phyloP scores from a whole-genome alignment of 1,140 invertebrate species.

The Portunus trituberculatus region DNA sequence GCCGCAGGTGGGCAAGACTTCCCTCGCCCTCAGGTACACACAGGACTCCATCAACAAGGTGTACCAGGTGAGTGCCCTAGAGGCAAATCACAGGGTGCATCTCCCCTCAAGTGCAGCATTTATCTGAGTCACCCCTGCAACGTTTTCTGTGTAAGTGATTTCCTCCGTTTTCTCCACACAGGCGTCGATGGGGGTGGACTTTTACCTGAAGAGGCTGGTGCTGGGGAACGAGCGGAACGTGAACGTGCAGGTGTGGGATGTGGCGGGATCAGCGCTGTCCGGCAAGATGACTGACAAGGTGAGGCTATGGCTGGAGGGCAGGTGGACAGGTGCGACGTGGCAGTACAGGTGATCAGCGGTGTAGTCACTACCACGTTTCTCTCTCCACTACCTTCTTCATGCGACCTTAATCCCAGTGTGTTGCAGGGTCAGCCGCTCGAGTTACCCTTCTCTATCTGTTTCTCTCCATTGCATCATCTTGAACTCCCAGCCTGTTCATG shows the following conservation, averaged over 20 bases:
- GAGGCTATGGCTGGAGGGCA: neutral
- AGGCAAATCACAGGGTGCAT: neutral
- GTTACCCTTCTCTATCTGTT: too few species aligned
- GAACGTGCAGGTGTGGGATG: constrained; percentile 90
- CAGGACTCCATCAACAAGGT: constrained; percentile 88
- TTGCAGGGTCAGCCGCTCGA: too few species aligned
- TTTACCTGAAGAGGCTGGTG: constrained; percentile 87
- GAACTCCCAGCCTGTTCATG: too few species aligned
- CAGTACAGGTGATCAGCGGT: too few species aligned
- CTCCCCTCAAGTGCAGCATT: neutral
- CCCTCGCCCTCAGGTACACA: constrained; percentile 86
- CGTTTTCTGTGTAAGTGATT: neutral
- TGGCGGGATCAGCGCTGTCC: constrained; percentile 88
- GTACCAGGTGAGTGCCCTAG: constrained; percentile 80
- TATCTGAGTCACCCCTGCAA: neutral
- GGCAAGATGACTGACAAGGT: constrained; percentile 90
- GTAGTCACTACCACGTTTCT: too few species aligned
- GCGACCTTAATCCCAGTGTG: too few species aligned
- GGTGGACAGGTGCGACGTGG: neutral
- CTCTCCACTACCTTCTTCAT: too few species aligned
- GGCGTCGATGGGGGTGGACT: constrained; percentile 90
- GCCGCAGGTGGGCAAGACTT: constrained; percentile 83
- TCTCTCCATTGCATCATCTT: too few species aligned
- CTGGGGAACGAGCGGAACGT: constrained; percentile 86
- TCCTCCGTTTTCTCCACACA: constrained; percentile 77